These are phyloP conservation scores for Odontocolon sp. DNA, from an alignment of 2,888 invertebrate species.

Conservation along the genomic window DNA sequence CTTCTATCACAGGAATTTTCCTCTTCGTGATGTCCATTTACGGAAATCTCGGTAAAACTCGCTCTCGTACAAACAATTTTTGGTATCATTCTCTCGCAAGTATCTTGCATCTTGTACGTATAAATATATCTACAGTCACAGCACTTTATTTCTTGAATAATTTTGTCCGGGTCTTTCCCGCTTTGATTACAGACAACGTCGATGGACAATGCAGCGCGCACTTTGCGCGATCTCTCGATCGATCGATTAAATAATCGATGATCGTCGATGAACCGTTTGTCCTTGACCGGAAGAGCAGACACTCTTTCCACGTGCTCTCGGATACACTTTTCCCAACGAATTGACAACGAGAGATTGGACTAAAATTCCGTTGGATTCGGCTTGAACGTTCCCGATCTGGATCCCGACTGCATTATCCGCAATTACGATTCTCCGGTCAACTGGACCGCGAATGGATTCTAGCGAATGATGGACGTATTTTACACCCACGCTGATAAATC, in stretches of 20 bases:
- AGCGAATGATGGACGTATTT: too few relatives aligned
- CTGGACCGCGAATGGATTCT: too few relatives aligned
- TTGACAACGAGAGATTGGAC: too few relatives aligned
- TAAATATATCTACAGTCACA: too few relatives aligned
- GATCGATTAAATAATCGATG: constrained; percentile 13
- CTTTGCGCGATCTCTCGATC: background rate
- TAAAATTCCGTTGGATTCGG: constrained; percentile 8
- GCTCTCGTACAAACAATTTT: constrained; percentile 75
- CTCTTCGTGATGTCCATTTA: constrained; percentile 51
- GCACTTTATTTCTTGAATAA: background rate
- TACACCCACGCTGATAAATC: constrained; percentile 11
- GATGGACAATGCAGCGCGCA: too few relatives aligned
- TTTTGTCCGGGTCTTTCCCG: too few relatives aligned
- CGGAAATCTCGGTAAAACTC: constrained; percentile 67
- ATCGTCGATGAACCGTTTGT: constrained; percentile 12
- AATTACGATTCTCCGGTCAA: background rate
- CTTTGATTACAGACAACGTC: too few relatives aligned
- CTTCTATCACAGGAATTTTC: constrained; percentile 60
- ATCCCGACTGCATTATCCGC: constrained; percentile 26
- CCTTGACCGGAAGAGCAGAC: constrained; percentile 33
- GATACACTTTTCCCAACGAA: background rate
- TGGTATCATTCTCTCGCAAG: constrained; percentile 74
- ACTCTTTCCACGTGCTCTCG: constrained; percentile 47
- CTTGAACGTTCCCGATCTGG: background rate
- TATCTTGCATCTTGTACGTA: constrained; percentile 68